Percentiles rank a stretch among this genome's conserved stretches.
Conservation (phyloP, 2,113 vertebrate genomes). For the Athene cunicularia region DNA sequence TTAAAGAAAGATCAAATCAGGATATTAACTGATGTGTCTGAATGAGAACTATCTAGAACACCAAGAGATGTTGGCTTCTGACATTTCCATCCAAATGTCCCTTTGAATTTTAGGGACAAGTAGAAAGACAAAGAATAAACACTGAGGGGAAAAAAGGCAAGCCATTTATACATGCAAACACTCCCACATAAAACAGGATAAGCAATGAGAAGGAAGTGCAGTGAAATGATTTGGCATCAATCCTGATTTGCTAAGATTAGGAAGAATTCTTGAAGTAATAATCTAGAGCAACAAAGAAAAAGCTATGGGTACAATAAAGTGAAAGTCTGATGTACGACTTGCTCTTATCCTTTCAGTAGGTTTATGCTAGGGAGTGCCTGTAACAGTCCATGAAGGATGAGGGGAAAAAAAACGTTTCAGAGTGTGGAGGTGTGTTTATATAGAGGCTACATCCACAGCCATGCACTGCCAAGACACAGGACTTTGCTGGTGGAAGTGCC, state of each 20-base stretch:
- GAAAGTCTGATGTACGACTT: neutral
- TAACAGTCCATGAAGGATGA: neutral
- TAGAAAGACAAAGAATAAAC: neutral
- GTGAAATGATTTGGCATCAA: neutral
- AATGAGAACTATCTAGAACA: neutral
- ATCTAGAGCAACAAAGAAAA: neutral
- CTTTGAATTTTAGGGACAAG: neutral
- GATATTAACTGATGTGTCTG: neutral
- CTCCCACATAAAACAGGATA: neutral
- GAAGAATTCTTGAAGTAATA: neutral
- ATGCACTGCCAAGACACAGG: neutral
- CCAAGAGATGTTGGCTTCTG: neutral
- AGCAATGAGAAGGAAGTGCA: neutral
- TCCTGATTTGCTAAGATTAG: neutral
- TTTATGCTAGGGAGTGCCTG: neutral
- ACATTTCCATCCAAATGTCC: neutral
- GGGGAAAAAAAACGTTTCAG: neutral
- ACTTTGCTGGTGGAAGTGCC: neutral
- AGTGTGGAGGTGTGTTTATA: neutral
- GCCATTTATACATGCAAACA: neutral
- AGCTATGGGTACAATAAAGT: neutral
- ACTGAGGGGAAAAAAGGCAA: fast-evolving
- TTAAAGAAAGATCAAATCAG: neutral
- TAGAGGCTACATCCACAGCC: neutral
- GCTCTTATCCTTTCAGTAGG: neutral